Conservation (phyloP, 1,140 invertebrate genomes). For the Drosophila nasuta region DNA sequence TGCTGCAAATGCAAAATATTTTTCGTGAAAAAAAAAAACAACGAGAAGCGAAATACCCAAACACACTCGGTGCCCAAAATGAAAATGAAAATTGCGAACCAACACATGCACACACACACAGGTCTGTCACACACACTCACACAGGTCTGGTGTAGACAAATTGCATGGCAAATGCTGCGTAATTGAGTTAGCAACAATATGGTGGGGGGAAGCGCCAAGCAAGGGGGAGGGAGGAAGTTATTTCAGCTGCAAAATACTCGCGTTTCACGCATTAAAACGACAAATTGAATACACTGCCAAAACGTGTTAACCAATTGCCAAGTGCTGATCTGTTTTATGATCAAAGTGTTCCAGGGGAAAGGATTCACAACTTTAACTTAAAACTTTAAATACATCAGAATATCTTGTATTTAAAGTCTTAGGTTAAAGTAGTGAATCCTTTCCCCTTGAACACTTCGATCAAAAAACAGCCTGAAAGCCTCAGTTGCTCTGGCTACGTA, state of each 20-base stretch:
- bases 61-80: slow-evolving; percentile 42
- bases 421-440: too few relatives aligned
- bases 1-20: slow-evolving; percentile 83
- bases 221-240: slow-evolving; percentile 11
- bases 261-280: not conserved
- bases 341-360: not conserved
- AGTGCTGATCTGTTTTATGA: not conserved
- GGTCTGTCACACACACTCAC: not conserved
- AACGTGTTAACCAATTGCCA: not conserved
- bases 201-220: not conserved
- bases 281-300: slow-evolving; percentile 23
- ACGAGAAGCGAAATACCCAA: slow-evolving; percentile 15
- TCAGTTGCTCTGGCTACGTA: too few relatives aligned
- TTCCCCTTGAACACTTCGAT: too few relatives aligned
- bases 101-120: not conserved
- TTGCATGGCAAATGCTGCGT: slow-evolving; percentile 66
- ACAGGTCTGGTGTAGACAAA: slow-evolving; percentile 30
- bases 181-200: slow-evolving; percentile 74
- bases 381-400: too few relatives aligned
- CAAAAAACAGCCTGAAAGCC: too few relatives aligned
- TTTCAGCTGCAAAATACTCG: not conserved
- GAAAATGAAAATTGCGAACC: slow-evolving; percentile 70
- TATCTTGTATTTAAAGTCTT: too few relatives aligned
- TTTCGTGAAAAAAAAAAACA: slow-evolving; percentile 60
- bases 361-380: too few relatives aligned